Evolutionary conservation across 2,888 invertebrate species (phyloP).

Genomic region (Dynastes maya): DNA sequence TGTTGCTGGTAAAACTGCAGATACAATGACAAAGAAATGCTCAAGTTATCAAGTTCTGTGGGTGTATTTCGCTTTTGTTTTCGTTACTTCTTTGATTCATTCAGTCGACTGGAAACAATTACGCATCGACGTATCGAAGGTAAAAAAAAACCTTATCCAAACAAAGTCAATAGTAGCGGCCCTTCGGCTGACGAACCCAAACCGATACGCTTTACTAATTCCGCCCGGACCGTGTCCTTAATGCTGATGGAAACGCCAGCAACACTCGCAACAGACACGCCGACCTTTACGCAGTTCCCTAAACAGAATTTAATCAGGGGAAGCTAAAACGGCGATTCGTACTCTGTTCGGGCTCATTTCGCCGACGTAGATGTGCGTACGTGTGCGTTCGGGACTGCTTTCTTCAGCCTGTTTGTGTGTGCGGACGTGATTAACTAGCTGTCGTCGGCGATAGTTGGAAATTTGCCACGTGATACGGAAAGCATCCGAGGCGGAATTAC

Average conservation of each 20-base stretch:
- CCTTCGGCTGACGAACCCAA: neutral
- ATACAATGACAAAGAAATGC: no score
- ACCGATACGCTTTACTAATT: conserved; percentile 38
- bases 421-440: conserved; percentile 21
- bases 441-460: conserved; percentile 30
- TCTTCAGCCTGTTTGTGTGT: neutral
- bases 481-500: neutral
- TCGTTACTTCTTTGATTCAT: neutral
- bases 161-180: conserved; percentile 17
- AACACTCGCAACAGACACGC: conserved; percentile 2
- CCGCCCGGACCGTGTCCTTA: conserved; percentile 14
- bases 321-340: conserved; percentile 21
- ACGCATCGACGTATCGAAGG: neutral
- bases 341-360: conserved; percentile 1
- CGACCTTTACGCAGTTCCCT: conserved; percentile 8
- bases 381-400: neutral
- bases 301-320: conserved; percentile 39
- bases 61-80: no score
- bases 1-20: no score
- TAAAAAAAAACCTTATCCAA: conserved; percentile 7
- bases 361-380: no score
- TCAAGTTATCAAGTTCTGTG: no score
- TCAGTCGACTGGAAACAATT: neutral
- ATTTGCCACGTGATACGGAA: conserved; percentile 15
- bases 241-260: conserved; percentile 5